Evolutionary conservation across 2,797 vertebrate species (phyloP), one percentile per base, ranked within the genome.

Genomic region (Ctenosaura bakeri): DNA sequence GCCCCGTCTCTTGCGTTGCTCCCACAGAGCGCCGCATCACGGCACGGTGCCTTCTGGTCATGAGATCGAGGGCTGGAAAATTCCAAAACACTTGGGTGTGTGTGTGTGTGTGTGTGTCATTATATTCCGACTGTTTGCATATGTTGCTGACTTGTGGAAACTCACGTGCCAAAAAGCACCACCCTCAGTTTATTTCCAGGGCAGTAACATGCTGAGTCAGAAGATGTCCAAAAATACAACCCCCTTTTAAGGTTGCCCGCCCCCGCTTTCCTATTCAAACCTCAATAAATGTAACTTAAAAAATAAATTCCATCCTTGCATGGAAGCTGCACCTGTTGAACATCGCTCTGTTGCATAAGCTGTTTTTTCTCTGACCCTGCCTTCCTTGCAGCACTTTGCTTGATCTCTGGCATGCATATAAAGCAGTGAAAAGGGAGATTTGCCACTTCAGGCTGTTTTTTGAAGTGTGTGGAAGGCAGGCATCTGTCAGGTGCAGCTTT

Each of bases 71-170:
- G 4, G 12, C 18, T 76, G 73, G 35, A 38, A 42, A 6, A 6
- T 76, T 38, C 73, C 20, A 32, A 18, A 38, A 76, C 18, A 20
- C 29, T 76, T 42, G 14, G 73, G 8, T 2, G 69, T 3, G 32
- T 46, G 42, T 46, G 54, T 59, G 56, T 59, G 56, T 62, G 56
- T 4, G 56, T 20, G 2, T 14, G n/a, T 16, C 5, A 14, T 73
- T 18, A 14, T 35, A 18, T 35, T 76, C 73, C 7, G 13, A 76
- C 38, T n/a, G 12, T 38, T n/a, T 85, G 90, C 94, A 95, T 91
- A 88, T 95, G 93, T 95, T 96, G 93, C 95, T 95, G 93, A 82
- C 94, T 92, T 14, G 71, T 29, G n/a, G 77, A 24, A 7, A 50
- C 95, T 16, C 94, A 56, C 50, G 90, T 94, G 56, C 0, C 32